Percentiles rank a stretch among this genome's conserved stretches.
Conservation (phyloP, 1,140 invertebrate genomes). For the Aphidius ervi region DNA sequence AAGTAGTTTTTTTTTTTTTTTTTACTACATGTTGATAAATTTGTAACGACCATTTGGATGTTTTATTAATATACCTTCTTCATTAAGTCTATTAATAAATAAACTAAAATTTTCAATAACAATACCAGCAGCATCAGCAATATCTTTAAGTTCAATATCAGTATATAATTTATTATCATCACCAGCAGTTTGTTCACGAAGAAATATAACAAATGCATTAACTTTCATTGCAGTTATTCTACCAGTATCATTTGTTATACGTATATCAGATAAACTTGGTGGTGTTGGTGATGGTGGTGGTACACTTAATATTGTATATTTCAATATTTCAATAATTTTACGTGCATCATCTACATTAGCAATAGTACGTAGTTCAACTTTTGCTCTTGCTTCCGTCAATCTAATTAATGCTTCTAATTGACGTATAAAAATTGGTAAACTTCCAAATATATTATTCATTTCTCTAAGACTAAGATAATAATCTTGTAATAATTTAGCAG, state of each 20-base stretch:
- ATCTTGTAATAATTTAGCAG: conserved; percentile 66
- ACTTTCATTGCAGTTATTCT: conserved; percentile 68
- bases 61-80: conserved; percentile 80
- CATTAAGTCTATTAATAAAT: conserved; percentile 74
- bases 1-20: neutral
- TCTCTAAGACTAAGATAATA: conserved; percentile 80
- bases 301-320: conserved; percentile 74
- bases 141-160: conserved; percentile 69
- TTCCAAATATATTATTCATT: conserved; percentile 59
- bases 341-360: conserved; percentile 76
- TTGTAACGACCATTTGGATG: conserved; percentile 77
- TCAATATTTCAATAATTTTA: conserved; percentile 83
- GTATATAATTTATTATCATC: conserved; percentile 69
- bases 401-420: conserved; percentile 86
- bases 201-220: conserved; percentile 64
- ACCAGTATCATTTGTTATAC: conserved; percentile 49
- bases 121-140: conserved; percentile 64
- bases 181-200: conserved; percentile 63
- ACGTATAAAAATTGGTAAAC: conserved; percentile 73
- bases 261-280: conserved; percentile 50
- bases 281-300: no score
- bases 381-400: conserved; percentile 83
- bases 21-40: conserved; percentile 44
- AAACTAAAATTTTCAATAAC: conserved; percentile 57
- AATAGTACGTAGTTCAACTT: conserved; percentile 75